Evolutionary conservation across 2,797 vertebrate species (phyloP), one percentile per base, ranked within the genome.

Genomic region (Sylvilagus floridanus): DNA sequence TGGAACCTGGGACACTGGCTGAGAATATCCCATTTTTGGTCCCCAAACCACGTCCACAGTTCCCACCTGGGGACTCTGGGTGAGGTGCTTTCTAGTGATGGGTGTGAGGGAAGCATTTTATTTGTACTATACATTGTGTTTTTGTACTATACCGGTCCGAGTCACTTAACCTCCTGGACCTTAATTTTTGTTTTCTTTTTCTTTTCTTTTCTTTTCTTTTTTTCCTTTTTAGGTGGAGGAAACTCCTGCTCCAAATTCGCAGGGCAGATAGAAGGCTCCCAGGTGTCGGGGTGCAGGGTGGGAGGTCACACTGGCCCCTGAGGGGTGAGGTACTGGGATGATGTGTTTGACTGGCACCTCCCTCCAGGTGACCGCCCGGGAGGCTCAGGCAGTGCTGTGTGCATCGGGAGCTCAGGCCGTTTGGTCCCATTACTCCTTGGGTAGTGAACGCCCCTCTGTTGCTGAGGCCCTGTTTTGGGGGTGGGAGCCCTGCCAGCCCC

Each of bases 401-500:
- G 54, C 17, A 14, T 65, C 54, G 85, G 84, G 57, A 90, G 72
- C 87, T 12, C 26, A 78, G 90, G 93, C 89, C 30, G 0, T 79
- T 63, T 30, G 57, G 75, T 87, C 84, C 83, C 78, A 21, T 66
- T 84, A 86, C 79, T 86, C 57, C 57, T 47, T 66, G 68, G 87
- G 35, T 90, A 84, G 75, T 72, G 81, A 93, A 65, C 73, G 82
- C 72, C 85, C 93, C 85, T 85, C 3, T n/a, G 84, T 65, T 85
- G 42, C 54, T 2, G 21, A 72, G 77, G 77, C 79, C 81, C 52
- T 71, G 68, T 32, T 0, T 14, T 4, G 7, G 54, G 85, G 37
- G 68, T 0, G 0, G 90, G 84, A 94, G 28, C 72, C 57, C 75
- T 54, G n/a, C 57, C 4, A 8, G 26, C 78, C 52, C 19, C n/a